Base-by-base conservation (phyloP, 2,888 invertebrate species). In the Dolichopus griseipennis region DNA sequence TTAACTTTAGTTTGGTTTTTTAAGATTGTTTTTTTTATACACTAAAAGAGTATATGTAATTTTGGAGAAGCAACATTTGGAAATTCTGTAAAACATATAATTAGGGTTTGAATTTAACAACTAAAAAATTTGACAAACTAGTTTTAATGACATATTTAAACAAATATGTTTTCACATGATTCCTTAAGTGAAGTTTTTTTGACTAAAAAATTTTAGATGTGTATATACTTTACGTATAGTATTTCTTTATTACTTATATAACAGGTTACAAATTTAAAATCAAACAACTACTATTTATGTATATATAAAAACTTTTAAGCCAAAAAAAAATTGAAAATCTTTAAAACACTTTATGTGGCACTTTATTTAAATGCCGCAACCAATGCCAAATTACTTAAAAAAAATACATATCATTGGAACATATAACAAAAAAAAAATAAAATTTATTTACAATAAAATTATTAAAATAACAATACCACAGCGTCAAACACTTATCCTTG, bases 401-500 rank as follows among this genome's bases (percentile, higher is more conserved):
- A 9, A 43, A 52, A 52, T n/a, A n/a, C n/a, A n/a, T n/a, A n/a
- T n/a, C n/a, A n/a, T n/a, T n/a, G n/a, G n/a, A n/a, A n/a, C n/a
- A n/a, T n/a, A n/a, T n/a, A n/a, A n/a, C n/a, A 52, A 52, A 52
- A 52, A 12, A n/a, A 18, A 52, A 37, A 37, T 37, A 37, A 37
- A 52, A 18, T n/a, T n/a, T n/a, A 37, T 7, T 9, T 10, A 52
- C 2, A 52, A 52, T 52, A n/a, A 52, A 12, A 37, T 7, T 12
- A 37, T 10, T 10, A 37, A 37, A 52, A 18, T 52, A 18, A 52
- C 6, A 18, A 18, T 52, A 52, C 15, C 52, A n/a, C n/a, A 18
- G 18, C 18, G 52, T 52, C 52, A 52, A 52, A 52, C 52, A 52
- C n/a, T 52, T 52, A 52, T 52, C 52, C 52, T 52, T 52, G 52